A percentile compares a stretch with the other conserved stretches of the same genome.
Evolutionary conservation across 2,888 invertebrate genomes (phyloP).

Genomic region (Empis stercorea): DNA sequence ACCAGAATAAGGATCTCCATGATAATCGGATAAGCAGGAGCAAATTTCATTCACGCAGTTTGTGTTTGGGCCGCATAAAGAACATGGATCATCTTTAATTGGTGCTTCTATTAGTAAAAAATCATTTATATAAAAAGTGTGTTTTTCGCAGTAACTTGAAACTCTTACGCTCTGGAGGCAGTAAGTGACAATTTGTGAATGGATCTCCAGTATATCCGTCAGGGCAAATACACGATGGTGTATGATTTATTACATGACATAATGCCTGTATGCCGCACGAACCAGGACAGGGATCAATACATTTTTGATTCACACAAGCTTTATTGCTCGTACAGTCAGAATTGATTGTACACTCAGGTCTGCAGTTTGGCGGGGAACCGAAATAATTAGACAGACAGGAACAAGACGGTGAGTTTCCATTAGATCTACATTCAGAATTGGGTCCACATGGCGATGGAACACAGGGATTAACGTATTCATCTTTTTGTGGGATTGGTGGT

Average conservation of each 20-base stretch:
- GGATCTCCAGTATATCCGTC: conserved; percentile 45
- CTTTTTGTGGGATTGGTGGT: conserved; percentile 22
- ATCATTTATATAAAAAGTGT: no score
- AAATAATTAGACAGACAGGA: conserved; percentile 52
- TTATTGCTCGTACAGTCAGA: conserved; percentile 58
- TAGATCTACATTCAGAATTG: conserved; percentile 47
- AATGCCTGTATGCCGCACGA: conserved; percentile 60
- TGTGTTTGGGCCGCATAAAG: conserved; percentile 58
- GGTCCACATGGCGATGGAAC: conserved; percentile 49
- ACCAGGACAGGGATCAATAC: conserved; percentile 64
- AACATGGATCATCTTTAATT: conserved; percentile 45
- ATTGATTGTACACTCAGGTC: conserved; percentile 60
- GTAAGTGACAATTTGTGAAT: conserved; percentile 41
- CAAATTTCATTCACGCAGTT: conserved; percentile 51
- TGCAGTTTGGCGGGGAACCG: conserved; percentile 64
- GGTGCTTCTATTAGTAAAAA: conserved; percentile 17
- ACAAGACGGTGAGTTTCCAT: conserved; percentile 49
- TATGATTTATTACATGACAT: conserved; percentile 63
- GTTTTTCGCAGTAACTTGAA: no score
- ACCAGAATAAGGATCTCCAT: conserved; percentile 62
- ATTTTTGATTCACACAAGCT: conserved; percentile 65
- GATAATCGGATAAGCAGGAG: conserved; percentile 46
- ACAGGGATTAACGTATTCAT: conserved; percentile 41
- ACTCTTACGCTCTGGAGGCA: conserved; percentile 19
- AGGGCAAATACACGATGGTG: conserved; percentile 51